Conservation (phyloP, 2,797 vertebrate species). For the Hydrophis major region DNA sequence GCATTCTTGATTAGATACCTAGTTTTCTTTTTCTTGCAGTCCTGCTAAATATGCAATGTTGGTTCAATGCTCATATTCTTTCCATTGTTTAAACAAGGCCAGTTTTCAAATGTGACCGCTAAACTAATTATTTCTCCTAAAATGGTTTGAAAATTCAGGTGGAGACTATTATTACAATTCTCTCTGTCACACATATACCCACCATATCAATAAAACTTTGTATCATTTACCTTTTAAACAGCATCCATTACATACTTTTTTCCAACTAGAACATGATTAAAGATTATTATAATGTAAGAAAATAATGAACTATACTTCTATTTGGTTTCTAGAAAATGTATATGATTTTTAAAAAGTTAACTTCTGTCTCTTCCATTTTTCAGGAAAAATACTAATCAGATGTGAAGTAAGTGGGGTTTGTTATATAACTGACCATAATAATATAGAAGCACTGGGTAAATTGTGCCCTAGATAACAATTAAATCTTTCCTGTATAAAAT, state of each 20-base stretch:
- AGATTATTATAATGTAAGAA: background rate
- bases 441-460: background rate
- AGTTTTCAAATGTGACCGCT: background rate
- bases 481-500: background rate
- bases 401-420: background rate
- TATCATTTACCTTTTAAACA: background rate
- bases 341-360: background rate
- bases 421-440: background rate
- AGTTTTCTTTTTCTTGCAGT: background rate
- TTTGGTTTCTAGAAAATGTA: slow-evolving; percentile 11
- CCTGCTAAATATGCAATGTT: background rate
- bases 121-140: background rate
- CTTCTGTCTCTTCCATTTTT: slow-evolving; percentile 1
- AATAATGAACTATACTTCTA: background rate
- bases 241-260: background rate
- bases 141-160: background rate
- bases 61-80: background rate
- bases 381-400: background rate
- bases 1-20: background rate
- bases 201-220: background rate
- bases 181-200: background rate
- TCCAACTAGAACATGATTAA: background rate
- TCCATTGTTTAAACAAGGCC: background rate
- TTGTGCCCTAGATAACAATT: background rate
- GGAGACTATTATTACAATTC: background rate